Evolutionary conservation across 2,113 vertebrate species (phyloP), one percentile per base, ranked within the genome.

Genomic region (Myiagra hebetior): DNA sequence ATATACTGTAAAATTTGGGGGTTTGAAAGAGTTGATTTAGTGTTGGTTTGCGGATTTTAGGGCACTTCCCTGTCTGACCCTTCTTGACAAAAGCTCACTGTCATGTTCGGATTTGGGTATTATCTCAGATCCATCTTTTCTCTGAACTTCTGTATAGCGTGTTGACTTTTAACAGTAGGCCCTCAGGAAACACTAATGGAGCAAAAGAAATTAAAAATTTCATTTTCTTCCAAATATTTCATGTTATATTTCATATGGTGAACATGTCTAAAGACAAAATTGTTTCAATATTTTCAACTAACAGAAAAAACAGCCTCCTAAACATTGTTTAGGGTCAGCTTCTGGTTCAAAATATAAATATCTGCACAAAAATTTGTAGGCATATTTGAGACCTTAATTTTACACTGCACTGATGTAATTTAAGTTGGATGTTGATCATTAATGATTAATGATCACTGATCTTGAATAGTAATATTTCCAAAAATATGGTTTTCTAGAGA

Each of bases 381-480:
- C 11, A 1, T 49, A 47, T 86, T 75, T 91, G 26, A 64, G 49
- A 64, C 11, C 17, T 52, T 72, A 47, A 77, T 65, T 89, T 69
- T 92, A 70, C 20, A 22, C 33, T 64, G 23, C 26, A 22, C 10
- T 74, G 26, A 19, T 21, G 12, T 23, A 63, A 67, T 42, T 80
- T 64, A 52, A 72, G 10, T 76, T 2, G 1, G 41, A 85, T 73
- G 22, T 52, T 84, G 41, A 31, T 86, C 27, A 56, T 65, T 77
- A 79, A 41, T 68, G 27, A 44, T 52, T 85, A 63, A n/a, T 20
- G 53, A 47, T 84, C 37, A 53, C 47, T 76, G 28, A 30, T 86
- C 85, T 95, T 82, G 69, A 96, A 72, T 75, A 57, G 82, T 81
- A 91, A 75, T 79, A 44, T 77, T 94, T 86, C 73, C 73, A 86